phyloP scores from a whole-genome alignment of 2,797 vertebrate genomes.

The Cichlasoma orientale region DNA sequence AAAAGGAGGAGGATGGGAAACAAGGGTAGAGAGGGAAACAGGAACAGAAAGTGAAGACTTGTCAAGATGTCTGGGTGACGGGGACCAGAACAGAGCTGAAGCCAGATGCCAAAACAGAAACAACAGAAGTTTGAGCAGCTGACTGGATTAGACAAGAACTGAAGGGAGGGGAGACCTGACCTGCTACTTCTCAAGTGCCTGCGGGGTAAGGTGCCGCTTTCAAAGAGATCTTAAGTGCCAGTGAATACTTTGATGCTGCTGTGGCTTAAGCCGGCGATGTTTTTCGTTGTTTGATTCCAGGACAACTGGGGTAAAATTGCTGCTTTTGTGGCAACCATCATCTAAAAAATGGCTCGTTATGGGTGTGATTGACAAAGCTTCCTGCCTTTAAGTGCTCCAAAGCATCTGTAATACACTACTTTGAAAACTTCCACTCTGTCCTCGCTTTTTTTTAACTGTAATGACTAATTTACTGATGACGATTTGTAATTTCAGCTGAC shows the following conservation, averaged over 20 bases:
- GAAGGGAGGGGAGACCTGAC: conserved; percentile 46
- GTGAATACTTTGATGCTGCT: conserved; percentile 35
- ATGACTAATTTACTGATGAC: neutral
- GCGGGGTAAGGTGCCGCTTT: conserved; percentile 64
- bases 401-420: neutral
- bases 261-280: conserved; percentile 28
- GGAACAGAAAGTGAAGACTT: conserved; percentile 79
- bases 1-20: conserved; percentile 61
- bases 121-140: conserved; percentile 49
- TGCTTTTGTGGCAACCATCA: neutral
- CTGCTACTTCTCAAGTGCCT: conserved; percentile 52
- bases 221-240: conserved; percentile 37
- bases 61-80: conserved; percentile 70
- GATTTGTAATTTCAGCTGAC: neutral
- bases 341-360: conserved; percentile 11
- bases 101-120: conserved; percentile 52
- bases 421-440: neutral
- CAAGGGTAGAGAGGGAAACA: conserved; percentile 59
- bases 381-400: too few species aligned
- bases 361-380: too few species aligned
- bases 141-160: conserved; percentile 54
- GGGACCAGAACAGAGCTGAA: conserved; percentile 51
- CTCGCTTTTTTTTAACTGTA: neutral
- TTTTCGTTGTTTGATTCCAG: neutral
- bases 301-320: neutral